Evolutionary conservation across 2,797 vertebrate species (phyloP).

Genomic region (Natrix natrix): DNA sequence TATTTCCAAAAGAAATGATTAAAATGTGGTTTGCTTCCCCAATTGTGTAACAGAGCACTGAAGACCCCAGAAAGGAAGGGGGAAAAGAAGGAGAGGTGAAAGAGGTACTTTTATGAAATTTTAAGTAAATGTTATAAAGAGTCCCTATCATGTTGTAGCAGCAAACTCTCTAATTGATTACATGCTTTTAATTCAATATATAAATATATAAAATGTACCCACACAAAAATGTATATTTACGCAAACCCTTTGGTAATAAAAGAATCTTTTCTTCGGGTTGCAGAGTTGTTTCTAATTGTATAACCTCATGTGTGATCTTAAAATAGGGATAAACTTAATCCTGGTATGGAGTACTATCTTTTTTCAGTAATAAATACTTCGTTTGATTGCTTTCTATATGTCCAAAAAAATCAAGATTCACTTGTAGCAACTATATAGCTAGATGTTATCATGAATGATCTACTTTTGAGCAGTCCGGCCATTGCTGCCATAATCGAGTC

Average conservation of each 20-base stretch:
- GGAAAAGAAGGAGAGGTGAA: neutral
- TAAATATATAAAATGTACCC: neutral
- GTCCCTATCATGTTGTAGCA: neutral
- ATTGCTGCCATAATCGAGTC: neutral
- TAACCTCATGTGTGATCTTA: neutral
- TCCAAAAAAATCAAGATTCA: neutral
- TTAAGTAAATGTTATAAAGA: neutral
- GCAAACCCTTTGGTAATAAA: neutral
- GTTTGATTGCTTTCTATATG: neutral
- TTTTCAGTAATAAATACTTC: neutral
- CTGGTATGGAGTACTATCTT: neutral
- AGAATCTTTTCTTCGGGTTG: neutral
- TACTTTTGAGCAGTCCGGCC: neutral
- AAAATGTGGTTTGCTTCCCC: neutral
- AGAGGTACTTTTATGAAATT: neutral
- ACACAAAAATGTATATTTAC: neutral
- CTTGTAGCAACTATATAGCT: neutral
- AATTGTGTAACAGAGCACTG: neutral
- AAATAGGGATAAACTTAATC: neutral
- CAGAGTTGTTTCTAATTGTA: neutral
- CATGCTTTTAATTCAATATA: neutral
- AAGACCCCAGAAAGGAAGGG: neutral
- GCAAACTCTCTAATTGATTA: neutral
- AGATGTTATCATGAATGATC: neutral
- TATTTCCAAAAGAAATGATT: neutral